Base-by-base conservation (phyloP, 30 jellyfish, hydroid and myxozoan species). In the Cassiopea xamachana region DNA sequence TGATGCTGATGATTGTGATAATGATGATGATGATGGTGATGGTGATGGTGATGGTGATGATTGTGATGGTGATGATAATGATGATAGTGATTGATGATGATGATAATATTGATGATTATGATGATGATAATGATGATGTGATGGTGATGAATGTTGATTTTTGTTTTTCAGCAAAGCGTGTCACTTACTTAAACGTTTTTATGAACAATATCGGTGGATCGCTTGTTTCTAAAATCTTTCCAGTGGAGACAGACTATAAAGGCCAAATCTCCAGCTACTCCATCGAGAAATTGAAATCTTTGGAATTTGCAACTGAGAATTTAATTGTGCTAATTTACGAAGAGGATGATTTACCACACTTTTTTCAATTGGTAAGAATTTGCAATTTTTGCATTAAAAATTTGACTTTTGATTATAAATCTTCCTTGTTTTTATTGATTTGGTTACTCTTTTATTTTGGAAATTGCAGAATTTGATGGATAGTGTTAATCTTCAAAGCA, bases 261-360 rank as follows among this genome's bases (percentile, higher is more conserved):
- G 82, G 90, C 14, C 19, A 78, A 6, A 71, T 82, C 72, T 44
- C 72, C 46, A 45, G 44, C 15, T 50, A 67, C 49, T 82, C 90
- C 46, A 45, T 82, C 82, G 17, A 45, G 50, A 47, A 80, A 71
- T 15, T 82, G 55, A 68, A 68, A 68, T 67, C 82, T 39, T 83
- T 82, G 16, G 15, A 78, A 82, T 6, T 69, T 14, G 48, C 74
- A 6, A 78, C 47, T 45, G 82, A 39, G 1, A 15, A 27, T 82
- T 45, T 79, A 27, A 69, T 82, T 50, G 73, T 82, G 46, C 7
- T 82, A 76, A 82, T 82, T 67, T 82, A 64, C 27, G 90, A 82
- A 5, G 89, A 80, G 19, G 46, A 19, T 59, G 76, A 80, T 80
- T 61, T 80, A 47, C 89, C 89, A 64, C 18, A 39, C 7, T 69